A percentile compares a stretch with the other conserved stretches of the same genome.
Conservation (phyloP, 2,888 invertebrate species). For the Cepaea hortensis region DNA sequence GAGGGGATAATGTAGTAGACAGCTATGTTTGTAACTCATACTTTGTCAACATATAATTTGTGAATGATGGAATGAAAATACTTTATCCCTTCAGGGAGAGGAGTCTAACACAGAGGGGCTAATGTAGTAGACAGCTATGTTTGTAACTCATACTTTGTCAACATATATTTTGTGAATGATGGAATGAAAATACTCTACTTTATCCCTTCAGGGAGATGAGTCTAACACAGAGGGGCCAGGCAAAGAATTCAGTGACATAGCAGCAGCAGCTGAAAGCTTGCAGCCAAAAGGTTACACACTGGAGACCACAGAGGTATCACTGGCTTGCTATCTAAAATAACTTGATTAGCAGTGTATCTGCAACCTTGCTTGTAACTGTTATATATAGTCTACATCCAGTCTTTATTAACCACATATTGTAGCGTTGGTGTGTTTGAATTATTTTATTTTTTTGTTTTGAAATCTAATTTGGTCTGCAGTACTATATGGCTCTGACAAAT, state of each 20-base stretch:
- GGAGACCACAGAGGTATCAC: constrained; percentile 88
- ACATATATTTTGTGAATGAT: not conserved
- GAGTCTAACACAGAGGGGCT: no score
- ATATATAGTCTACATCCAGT: no score
- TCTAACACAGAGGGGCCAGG: constrained; percentile 60
- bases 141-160: no score
- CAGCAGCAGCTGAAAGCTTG: constrained; percentile 94
- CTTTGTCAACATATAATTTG: not conserved
- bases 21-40: no score
- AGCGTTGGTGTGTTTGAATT: no score
- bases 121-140: no score
- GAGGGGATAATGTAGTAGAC: constrained; percentile 52
- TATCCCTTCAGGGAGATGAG: constrained; percentile 25
- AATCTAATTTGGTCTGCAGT: no score
- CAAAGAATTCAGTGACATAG: constrained; percentile 90
- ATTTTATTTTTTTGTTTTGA: no score
- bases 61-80: not conserved
- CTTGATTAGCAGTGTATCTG: not conserved
- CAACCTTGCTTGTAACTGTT: no score
- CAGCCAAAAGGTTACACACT: constrained; percentile 98
- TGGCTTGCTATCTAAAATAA: not conserved
- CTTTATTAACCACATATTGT: no score
- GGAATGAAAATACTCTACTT: not conserved
- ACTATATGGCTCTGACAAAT: no score
- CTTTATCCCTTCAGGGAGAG: constrained; percentile 15